Evolutionary conservation across 2,113 vertebrate genomes (phyloP).

Genomic region (Malurus melanocephalus): DNA sequence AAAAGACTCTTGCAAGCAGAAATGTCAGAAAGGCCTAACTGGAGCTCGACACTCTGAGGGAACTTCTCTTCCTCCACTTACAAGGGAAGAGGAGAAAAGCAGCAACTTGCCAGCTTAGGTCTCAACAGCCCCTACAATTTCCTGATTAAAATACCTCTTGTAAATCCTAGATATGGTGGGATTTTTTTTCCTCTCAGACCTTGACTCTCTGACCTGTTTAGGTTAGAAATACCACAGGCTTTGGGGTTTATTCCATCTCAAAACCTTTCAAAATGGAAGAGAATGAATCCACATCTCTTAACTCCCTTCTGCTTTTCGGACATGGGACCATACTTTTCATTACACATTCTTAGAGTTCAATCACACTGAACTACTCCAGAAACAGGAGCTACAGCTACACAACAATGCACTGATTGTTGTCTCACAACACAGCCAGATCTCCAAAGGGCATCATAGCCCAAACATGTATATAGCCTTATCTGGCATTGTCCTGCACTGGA

Average conservation of each 20-base stretch:
- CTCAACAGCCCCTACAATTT: neutral
- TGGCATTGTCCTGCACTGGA: neutral
- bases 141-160: neutral
- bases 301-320: neutral
- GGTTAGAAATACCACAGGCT: neutral
- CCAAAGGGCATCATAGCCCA: neutral
- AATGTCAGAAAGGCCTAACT: neutral
- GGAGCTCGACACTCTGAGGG: neutral
- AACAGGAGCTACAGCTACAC: neutral
- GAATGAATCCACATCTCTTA: neutral
- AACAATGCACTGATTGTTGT: neutral
- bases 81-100: neutral
- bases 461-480: neutral
- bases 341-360: neutral
- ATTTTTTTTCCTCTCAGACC: neutral
- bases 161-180: neutral
- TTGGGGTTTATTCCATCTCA: neutral
- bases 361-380: neutral
- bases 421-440: neutral
- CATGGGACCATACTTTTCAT: neutral
- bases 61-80: neutral
- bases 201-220: neutral
- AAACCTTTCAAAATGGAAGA: neutral
- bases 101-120: neutral
- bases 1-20: neutral